phyloP scores from a whole-genome alignment of 2,888 invertebrate genomes.

The Steinernema carpocapsae region DNA sequence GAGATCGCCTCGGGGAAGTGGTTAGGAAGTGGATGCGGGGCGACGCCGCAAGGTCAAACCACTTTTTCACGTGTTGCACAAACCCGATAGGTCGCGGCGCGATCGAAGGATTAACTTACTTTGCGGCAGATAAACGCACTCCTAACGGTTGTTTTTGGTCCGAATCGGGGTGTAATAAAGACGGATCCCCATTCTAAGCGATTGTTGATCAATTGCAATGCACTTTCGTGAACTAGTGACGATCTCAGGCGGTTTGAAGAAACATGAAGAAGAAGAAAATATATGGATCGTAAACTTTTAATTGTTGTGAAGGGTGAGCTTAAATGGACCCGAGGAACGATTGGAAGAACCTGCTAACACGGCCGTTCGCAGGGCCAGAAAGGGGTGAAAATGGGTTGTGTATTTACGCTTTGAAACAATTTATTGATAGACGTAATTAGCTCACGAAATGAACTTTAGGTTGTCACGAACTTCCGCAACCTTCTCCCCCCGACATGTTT shows the following conservation, averaged over 20 bases:
- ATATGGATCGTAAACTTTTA: too few species aligned
- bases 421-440: too few species aligned
- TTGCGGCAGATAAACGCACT: slow-evolving; percentile 17
- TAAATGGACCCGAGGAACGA: too few species aligned
- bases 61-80: slow-evolving; percentile 6
- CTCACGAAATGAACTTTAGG: too few species aligned
- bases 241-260: neutral
- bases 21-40: neutral
- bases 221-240: neutral
- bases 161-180: slow-evolving; percentile 15
- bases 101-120: slow-evolving; percentile 26
- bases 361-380: too few species aligned
- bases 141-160: neutral
- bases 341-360: too few species aligned
- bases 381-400: too few species aligned
- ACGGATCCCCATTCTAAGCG: neutral
- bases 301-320: too few species aligned
- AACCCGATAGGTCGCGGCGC: slow-evolving; percentile 1
- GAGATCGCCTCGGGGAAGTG: neutral
- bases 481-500: slow-evolving; percentile 57
- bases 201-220: slow-evolving; percentile 13
- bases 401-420: too few species aligned
- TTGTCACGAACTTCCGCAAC: slow-evolving; percentile 59
- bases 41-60: slow-evolving; percentile 26
- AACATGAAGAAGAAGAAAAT: too few species aligned